Evolutionary conservation across 2,888 invertebrate genomes (phyloP).

Genomic region (Meteorus colon): DNA sequence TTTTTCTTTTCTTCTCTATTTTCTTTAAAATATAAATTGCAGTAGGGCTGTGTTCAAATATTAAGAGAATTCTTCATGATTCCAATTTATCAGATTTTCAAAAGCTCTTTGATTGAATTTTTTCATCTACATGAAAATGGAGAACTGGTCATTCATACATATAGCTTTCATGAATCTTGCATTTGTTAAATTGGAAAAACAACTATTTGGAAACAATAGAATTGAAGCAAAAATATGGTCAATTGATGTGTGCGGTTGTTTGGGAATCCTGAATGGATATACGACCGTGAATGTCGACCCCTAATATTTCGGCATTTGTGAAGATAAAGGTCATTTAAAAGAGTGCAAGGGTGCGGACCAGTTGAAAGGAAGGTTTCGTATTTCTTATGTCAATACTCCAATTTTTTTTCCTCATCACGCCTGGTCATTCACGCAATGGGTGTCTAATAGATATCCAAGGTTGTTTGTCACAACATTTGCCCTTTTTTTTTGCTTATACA

Average conservation of each 20-base stretch:
- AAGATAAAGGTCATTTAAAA: neutral
- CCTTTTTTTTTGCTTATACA: neutral
- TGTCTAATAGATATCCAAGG: constrained; percentile 10
- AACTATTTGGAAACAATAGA: no score
- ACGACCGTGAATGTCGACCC: neutral
- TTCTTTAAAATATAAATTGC: constrained; percentile 13
- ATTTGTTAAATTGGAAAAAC: no score
- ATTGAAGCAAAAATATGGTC: no score
- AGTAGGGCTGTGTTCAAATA: neutral
- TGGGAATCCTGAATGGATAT: no score
- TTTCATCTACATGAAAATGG: no score
- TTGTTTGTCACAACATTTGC: constrained; percentile 5
- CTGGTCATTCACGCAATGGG: neutral
- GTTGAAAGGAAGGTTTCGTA: neutral
- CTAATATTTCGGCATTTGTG: neutral
- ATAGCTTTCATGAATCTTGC: no score
- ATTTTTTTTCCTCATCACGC: neutral
- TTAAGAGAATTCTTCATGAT: no score
- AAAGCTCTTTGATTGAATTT: no score
- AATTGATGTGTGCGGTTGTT: no score
- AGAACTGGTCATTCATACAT: no score
- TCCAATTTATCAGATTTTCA: no score
- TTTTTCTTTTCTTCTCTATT: neutral
- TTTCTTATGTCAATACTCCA: constrained; percentile 2
- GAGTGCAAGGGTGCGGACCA: neutral